Evolutionary conservation across 1,140 invertebrate genomes (phyloP).

Genomic region (Zaprionus davidi): DNA sequence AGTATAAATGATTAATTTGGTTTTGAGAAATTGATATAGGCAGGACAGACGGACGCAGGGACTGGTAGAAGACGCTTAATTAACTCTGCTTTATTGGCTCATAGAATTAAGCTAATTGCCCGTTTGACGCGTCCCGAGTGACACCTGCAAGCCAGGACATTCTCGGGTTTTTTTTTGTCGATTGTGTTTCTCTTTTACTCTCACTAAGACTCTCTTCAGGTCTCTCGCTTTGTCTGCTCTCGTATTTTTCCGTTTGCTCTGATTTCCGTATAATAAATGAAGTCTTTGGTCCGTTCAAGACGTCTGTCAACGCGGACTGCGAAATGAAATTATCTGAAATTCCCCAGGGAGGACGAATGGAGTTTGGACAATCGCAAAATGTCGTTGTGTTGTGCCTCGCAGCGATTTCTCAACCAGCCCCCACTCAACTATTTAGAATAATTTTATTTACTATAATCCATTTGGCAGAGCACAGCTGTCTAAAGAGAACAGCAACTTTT

Average conservation of each 20-base stretch:
- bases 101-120: conserved; percentile 64
- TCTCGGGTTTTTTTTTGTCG: conserved; percentile 4
- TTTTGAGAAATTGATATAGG: conserved; percentile 65
- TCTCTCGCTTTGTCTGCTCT: background rate
- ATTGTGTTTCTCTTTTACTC: background rate
- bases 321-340: conserved; percentile 29
- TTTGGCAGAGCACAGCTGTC: conserved; percentile 16
- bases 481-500: conserved; percentile 32
- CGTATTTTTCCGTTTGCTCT: background rate
- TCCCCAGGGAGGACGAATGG: conserved; percentile 35
- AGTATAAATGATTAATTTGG: conserved; percentile 73
- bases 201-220: background rate
- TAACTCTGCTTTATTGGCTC: conserved; percentile 66
- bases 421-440: conserved; percentile 48
- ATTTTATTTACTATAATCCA: conserved; percentile 37
- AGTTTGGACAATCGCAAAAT: conserved; percentile 18
- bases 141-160: conserved; percentile 45
- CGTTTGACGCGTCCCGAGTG: conserved; percentile 44
- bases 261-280: conserved; percentile 20
- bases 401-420: conserved; percentile 24
- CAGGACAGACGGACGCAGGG: conserved; percentile 13
- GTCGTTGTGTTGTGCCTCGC: conserved; percentile 20
- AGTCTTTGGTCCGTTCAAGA: conserved; percentile 1
- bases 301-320: conserved; percentile 18
- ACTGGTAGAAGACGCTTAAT: conserved; percentile 48